These are phyloP conservation scores for Hypocryptadius cinnamomeus DNA, from an alignment of 2,113 vertebrate species.

Conservation along the genomic window DNA sequence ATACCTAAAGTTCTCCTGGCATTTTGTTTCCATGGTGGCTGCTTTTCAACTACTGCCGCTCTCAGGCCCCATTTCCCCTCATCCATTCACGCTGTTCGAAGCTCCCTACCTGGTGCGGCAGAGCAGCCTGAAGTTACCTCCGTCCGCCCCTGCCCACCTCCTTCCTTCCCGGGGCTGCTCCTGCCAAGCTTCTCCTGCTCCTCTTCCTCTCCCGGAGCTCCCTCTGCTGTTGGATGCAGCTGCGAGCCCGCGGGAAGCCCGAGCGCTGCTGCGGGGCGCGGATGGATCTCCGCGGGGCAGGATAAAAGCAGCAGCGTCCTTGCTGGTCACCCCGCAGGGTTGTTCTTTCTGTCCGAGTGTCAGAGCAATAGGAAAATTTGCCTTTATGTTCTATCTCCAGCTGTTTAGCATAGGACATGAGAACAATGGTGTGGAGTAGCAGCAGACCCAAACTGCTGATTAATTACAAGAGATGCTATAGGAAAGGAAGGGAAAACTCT, in stretches of 20 bases:
- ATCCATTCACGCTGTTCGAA: not conserved
- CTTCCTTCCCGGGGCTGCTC: not conserved
- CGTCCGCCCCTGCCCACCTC: not conserved
- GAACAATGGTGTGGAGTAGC: not conserved
- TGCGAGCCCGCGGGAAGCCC: not conserved
- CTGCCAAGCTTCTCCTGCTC: fast-evolving
- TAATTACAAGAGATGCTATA: not conserved
- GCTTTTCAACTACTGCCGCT: not conserved
- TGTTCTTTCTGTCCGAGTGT: not conserved
- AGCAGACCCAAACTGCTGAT: not conserved
- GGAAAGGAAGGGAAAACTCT: not conserved
- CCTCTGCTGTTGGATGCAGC: slow-evolving; percentile 32
- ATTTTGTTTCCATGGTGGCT: not conserved
- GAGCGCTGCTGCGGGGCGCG: not conserved
- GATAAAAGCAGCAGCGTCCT: not conserved
- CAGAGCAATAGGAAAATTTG: not conserved
- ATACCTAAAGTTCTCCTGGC: not conserved
- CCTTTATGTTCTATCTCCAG: not conserved
- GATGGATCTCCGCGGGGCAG: not conserved
- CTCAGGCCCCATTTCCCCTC: not conserved
- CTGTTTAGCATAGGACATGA: not conserved
- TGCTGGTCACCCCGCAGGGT: not conserved
- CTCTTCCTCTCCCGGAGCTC: slow-evolving; percentile 46
- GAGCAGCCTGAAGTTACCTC: not conserved
- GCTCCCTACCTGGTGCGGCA: not conserved